Evolutionary conservation across 2,113 vertebrate species (phyloP).

Genomic region (Periophthalmodon schlosseri): DNA sequence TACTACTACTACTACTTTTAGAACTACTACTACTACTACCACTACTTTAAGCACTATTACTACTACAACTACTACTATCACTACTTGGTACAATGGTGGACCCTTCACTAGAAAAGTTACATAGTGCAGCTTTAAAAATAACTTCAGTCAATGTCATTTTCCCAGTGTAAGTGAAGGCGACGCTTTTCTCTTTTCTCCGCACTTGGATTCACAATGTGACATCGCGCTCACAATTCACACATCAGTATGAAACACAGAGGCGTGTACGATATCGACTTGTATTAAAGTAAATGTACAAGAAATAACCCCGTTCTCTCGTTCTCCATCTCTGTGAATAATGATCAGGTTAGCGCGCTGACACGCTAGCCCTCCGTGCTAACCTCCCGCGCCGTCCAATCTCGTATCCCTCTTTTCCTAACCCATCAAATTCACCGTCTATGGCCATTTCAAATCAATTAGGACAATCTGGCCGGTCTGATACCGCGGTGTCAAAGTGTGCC

Average conservation of each 20-base stretch:
- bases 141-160: no score
- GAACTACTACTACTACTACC: no score
- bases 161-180: no score
- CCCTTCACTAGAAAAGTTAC: no score
- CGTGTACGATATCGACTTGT: slow-evolving; percentile 18
- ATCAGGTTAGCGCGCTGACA: slow-evolving; percentile 4
- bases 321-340: slow-evolving; percentile 17
- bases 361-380: not conserved
- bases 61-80: no score
- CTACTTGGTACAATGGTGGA: no score
- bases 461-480: slow-evolving; percentile 33
- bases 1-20: no score
- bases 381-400: not conserved
- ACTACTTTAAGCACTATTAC: no score
- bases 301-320: slow-evolving; percentile 4
- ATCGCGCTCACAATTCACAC: not conserved
- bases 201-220: not conserved
- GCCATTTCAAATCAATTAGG: slow-evolving; percentile 30
- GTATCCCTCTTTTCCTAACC: slow-evolving; percentile 32
- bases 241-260: slow-evolving; percentile 5
- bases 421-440: slow-evolving; percentile 21
- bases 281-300: slow-evolving; percentile 24
- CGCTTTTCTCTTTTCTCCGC: not conserved
- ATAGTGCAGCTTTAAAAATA: no score
- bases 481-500: slow-evolving; percentile 26